Base-by-base conservation (phyloP, 1,140 invertebrate species). In the Zaprionus nigranus region DNA sequence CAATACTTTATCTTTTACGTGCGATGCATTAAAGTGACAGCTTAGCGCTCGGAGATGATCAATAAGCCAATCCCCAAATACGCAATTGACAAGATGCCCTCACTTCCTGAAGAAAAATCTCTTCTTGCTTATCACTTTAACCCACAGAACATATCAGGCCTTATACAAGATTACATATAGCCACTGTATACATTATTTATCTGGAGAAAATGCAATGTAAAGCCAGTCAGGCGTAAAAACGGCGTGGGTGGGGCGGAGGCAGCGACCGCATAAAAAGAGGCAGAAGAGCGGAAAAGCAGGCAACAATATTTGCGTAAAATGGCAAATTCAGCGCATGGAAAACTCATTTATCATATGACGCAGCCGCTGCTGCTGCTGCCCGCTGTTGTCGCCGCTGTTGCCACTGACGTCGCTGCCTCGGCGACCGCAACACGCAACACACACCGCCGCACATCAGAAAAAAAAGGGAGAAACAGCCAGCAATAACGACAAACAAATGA, bases 271-370 rank as follows among this genome's bases (percentile, higher is more conserved):
- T 30, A 49, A 26, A 36, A 26, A 30, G 20, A 53, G 5, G 30
- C 28, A 51, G 40, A 51, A 58, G 56, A 38, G 40, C 62, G 36
- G 24, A 77, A 72, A 81, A 72, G 72, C 46, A 30, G 63, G 79
- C 60, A 63, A 63, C 60, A 75, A 59, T 61, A 64, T 78, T 78
- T 82, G 54, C 59, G 49, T 56, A 67, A 74, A 68, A 74, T 58
- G 66, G 56, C 30, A 64, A 76, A 67, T 69, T 78, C 58, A 65
- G 34, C 75, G 78, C 75, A 84, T 84, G 82, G 62, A 85, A 84
- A 84, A 84, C 72, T 80, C 82, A 84, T 84, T 84, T 84, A 84
- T 84, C 82, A 85, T 85, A 66, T 49, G 72, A 66, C 60, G 34
- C 78, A 69, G 70, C 65, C 53, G 62, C 53, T 66, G 73, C 72